Conservation (phyloP, 2,113 vertebrate genomes). For the Campylomormyrus tamandua region DNA sequence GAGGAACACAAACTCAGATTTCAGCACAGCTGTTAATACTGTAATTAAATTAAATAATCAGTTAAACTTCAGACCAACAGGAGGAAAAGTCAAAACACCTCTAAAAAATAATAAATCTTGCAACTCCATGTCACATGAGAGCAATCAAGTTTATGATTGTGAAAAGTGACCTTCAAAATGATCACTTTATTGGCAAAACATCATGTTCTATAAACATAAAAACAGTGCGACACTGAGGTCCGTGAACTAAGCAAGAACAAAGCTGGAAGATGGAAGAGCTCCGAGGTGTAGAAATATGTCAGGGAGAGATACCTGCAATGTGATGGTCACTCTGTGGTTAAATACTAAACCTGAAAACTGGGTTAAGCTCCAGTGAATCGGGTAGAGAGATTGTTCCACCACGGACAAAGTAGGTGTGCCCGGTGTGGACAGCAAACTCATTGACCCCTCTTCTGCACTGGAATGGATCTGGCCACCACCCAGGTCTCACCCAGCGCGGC, state of each 20-base stretch:
- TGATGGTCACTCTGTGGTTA: background rate
- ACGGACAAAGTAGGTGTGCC: background rate
- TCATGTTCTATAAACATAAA: background rate
- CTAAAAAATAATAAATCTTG: background rate
- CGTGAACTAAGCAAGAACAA: background rate
- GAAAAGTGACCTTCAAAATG: background rate
- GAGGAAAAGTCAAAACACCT: background rate
- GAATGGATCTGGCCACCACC: background rate
- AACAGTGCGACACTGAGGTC: background rate
- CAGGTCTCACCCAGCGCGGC: background rate
- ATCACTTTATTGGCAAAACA: background rate
- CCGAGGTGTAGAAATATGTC: background rate
- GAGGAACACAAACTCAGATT: background rate
- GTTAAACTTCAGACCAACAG: background rate
- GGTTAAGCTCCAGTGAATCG: background rate
- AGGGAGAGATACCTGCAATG: background rate
- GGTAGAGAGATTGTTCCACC: background rate
- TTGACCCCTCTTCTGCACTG: background rate
- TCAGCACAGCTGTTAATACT: background rate
- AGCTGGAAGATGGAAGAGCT: background rate
- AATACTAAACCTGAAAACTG: background rate
- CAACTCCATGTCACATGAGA: background rate
- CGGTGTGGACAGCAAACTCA: background rate
- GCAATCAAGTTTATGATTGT: background rate
- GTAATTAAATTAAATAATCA: background rate